Conservation (phyloP, 2,113 vertebrate species). For the Periophthalmodon schlosseri region DNA sequence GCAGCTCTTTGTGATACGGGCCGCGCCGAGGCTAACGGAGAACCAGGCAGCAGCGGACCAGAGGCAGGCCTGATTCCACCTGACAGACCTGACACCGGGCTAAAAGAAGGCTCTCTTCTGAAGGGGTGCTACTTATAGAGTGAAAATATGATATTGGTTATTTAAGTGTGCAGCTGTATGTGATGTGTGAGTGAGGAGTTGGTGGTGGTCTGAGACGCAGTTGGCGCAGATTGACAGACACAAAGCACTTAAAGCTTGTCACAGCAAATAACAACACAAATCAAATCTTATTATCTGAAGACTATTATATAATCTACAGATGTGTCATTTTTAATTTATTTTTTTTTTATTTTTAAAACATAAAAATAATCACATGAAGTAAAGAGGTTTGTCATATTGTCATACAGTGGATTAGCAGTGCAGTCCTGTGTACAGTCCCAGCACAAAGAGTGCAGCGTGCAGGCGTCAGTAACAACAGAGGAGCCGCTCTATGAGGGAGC, state of each 20-base stretch:
- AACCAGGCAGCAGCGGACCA: conserved; percentile 43
- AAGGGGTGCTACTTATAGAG: not conserved
- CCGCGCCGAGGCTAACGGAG: conserved; percentile 55
- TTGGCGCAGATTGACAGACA: too few relatives aligned
- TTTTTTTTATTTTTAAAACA: too few relatives aligned
- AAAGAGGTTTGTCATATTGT: too few relatives aligned
- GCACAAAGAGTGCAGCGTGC: not conserved
- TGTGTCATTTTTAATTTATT: too few relatives aligned
- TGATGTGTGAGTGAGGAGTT: not conserved
- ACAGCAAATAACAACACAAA: too few relatives aligned
- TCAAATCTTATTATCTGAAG: too few relatives aligned
- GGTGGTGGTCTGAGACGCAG: not conserved
- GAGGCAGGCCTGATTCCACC: not conserved
- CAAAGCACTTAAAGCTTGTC: too few relatives aligned
- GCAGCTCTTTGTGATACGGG: conserved; percentile 56
- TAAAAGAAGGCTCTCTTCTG: not conserved
- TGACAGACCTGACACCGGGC: not conserved
- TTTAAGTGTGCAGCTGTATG: not conserved
- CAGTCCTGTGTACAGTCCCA: not conserved
- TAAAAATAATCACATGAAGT: too few relatives aligned
- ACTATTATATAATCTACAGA: too few relatives aligned
- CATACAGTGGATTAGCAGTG: too few relatives aligned
- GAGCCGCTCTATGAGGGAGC: conserved; percentile 4
- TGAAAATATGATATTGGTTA: not conserved
- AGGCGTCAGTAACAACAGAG: not conserved